Base-by-base conservation (phyloP, 1,140 invertebrate genomes). In the Propsilocerus akamusi region DNA sequence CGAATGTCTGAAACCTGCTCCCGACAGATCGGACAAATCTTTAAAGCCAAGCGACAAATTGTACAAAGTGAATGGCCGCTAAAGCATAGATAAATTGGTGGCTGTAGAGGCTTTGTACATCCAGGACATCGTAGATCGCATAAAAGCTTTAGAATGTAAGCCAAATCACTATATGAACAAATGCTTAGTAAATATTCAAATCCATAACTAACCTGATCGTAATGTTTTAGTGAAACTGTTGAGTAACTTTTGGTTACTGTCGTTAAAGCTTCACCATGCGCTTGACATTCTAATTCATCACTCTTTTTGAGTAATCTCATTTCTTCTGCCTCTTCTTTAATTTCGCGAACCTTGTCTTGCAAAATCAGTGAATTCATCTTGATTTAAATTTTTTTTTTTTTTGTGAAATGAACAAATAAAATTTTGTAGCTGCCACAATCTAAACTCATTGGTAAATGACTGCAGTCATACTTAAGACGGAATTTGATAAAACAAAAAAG, bases 1-100 rank as follows among this genome's bases (percentile, higher is more conserved):
- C 63, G 58, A 10, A 55, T 56, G 32, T 51, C 54, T 41, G 61
- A 62, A 48, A 64, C 25, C 47, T 52, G 52, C 55, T 62, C 60
- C 58, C 62, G 60, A 54, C 63, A 65, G 14, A 64, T 55, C 46
- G 63, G 63, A 46, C 63, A 65, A 55, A 62, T 57, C 46, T 61
- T 51, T 22, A 63, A 52, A 20, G 63, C 57, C 24, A 60, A 53
- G 23, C 59, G 61, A 52, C 63, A 65, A 47, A 62, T 57, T 49
- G 60, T 58, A 46, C 63, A 65, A 26, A 65, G 51, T 34, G 63
- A 63, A 53, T 65, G 63, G 5, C 63, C 63, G 10, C 57, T 61
- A 50, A 56, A 59, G 50, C 63, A 65, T 26, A 63, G 54, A 20
- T 59, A 26, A 2, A 65, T 56, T 0, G 62, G 63, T 24, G 62